These are phyloP conservation scores for Trachemys scripta DNA, from an alignment of 2,113 vertebrate species.

Conservation along the genomic window DNA sequence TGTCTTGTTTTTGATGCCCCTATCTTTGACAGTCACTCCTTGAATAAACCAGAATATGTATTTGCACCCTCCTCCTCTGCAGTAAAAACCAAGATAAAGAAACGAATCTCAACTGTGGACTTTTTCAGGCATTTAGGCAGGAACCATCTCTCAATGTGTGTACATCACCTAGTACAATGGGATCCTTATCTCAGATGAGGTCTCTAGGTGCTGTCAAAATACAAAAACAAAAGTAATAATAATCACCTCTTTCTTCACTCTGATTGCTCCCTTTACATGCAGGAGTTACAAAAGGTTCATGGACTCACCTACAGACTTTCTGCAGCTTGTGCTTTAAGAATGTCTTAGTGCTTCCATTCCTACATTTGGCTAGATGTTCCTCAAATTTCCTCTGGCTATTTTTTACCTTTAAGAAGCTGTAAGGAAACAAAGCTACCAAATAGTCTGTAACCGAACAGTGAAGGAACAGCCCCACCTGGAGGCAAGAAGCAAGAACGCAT, in stretches of 20 bases:
- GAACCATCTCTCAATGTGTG: not conserved
- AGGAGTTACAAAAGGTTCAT: not conserved
- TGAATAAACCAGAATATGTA: not conserved
- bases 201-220: not conserved
- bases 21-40: not conserved
- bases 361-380: not conserved
- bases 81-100: not conserved
- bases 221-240: not conserved
- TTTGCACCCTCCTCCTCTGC: not conserved
- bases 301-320: not conserved
- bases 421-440: not conserved
- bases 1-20: not conserved
- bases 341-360: not conserved
- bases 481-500: slow-evolving; percentile 35
- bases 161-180: not conserved
- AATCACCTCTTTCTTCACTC: not conserved
- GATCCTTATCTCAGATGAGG: not conserved
- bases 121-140: not conserved
- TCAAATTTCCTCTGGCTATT: not conserved
- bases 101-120: not conserved
- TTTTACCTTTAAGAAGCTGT: not conserved
- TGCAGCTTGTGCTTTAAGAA: not conserved
- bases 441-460: slow-evolving; percentile 34
- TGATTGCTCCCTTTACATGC: not conserved
- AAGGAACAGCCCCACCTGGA: slow-evolving; percentile 73